phyloP scores from a whole-genome alignment of 2,797 vertebrate species.

The Hydrocynus forskahlii region DNA sequence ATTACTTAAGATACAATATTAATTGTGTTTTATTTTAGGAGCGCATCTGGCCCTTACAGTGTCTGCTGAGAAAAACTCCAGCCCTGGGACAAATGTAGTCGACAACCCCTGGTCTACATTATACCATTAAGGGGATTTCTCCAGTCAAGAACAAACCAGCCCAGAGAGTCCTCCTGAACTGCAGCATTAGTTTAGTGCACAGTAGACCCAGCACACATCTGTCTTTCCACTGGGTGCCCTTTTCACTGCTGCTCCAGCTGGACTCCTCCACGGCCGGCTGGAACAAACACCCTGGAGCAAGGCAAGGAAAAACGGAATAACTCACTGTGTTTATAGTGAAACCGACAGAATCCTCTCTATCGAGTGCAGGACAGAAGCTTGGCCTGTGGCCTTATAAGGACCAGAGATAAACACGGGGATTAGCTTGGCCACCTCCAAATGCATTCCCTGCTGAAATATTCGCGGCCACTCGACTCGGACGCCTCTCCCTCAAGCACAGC shows the following conservation, averaged over 20 bases:
- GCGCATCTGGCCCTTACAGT: too few species aligned
- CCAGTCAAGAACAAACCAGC: background rate
- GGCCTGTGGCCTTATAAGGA: slow-evolving; percentile 26
- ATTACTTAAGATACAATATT: too few species aligned
- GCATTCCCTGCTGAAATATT: slow-evolving; percentile 5
- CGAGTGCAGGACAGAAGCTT: slow-evolving; percentile 36
- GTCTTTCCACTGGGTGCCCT: slow-evolving; percentile 30
- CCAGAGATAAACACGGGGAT: slow-evolving; percentile 25
- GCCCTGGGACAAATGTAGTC: too few species aligned
- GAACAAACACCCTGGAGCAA: slow-evolving; percentile 9
- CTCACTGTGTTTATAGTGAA: slow-evolving; percentile 31
- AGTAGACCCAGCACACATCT: background rate
- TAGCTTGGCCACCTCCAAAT: background rate
- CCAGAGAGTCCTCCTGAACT: background rate
- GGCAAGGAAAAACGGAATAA: slow-evolving; percentile 17
- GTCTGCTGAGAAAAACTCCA: too few species aligned
- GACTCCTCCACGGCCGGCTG: background rate
- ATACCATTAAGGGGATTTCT: slow-evolving; percentile 1
- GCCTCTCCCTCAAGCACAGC: background rate
- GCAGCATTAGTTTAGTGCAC: background rate
- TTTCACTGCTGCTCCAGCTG: background rate
- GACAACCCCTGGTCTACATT: background rate
- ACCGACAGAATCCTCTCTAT: slow-evolving; percentile 44
- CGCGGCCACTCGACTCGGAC: background rate
- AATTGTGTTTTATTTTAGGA: too few species aligned